A percentile compares a stretch with the other conserved stretches of the same genome.
Evolutionary conservation across 37 sponge, comb jelly and placozoan genomes (phyloP).

Genomic region (Aplysina aerophoba): DNA sequence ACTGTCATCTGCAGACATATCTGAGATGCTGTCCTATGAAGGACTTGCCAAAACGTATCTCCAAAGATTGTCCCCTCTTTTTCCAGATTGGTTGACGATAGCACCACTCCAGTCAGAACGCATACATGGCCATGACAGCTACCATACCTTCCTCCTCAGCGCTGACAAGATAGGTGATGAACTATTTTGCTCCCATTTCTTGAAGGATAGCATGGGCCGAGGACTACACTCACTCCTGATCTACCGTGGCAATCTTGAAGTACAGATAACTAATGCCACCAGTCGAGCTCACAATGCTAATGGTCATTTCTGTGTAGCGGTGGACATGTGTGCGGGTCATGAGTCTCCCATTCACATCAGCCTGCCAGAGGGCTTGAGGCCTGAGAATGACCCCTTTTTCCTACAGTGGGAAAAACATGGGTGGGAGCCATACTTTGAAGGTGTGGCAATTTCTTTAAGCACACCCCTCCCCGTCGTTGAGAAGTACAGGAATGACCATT

Average conservation of each 20-base stretch:
- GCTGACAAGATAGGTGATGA: background rate
- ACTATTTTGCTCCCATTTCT: background rate
- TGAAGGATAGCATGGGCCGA: background rate
- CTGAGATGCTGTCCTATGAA: background rate
- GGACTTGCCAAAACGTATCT: conserved; percentile 26
- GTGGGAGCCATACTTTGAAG: background rate
- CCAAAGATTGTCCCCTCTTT: background rate
- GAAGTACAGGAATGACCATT: background rate
- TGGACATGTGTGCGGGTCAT: background rate
- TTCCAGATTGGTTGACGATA: background rate
- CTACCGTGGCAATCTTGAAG: background rate
- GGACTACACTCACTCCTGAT: conserved; percentile 1
- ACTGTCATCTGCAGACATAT: background rate
- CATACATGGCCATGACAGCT: conserved; percentile 4
- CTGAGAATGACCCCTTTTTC: background rate
- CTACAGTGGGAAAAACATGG: background rate
- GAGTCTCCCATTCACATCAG: conserved; percentile 12
- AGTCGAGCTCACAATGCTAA: too few species aligned
- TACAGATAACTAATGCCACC: background rate
- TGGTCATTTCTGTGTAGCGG: conserved; percentile 1
- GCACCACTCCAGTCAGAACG: background rate
- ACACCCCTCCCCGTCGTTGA: background rate
- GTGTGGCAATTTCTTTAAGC: background rate
- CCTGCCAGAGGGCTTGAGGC: background rate
- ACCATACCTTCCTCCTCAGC: background rate